phyloP scores from a whole-genome alignment of 2,888 invertebrate genomes.

The Caenorhabditis imperialis region DNA sequence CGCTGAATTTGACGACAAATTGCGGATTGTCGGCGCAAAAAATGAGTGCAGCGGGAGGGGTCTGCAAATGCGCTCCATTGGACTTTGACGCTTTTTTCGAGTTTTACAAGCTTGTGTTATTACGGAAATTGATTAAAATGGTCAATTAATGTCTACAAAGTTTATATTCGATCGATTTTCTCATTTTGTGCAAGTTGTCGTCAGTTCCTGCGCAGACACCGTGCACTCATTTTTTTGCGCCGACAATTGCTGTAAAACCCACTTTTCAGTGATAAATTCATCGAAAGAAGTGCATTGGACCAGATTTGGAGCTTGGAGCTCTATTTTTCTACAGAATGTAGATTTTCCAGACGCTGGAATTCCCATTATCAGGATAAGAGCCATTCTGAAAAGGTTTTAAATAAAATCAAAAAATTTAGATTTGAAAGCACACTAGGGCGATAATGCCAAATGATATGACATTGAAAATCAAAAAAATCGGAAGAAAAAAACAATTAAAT shows the following conservation, averaged over 20 bases:
- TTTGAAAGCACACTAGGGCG: not conserved
- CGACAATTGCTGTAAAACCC: not conserved
- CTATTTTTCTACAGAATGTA: conserved; percentile 34
- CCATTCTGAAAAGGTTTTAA: conserved; percentile 27
- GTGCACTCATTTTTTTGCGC: no score
- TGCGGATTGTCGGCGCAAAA: no score
- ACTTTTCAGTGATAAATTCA: conserved; percentile 23
- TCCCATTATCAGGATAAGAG: conserved; percentile 58
- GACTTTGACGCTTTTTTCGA: not conserved
- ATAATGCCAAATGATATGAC: not conserved
- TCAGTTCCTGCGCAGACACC: no score
- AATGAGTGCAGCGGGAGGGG: no score
- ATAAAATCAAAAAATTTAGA: not conserved
- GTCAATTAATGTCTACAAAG: no score
- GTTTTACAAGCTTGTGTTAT: no score
- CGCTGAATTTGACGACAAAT: not conserved
- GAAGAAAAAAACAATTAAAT: not conserved
- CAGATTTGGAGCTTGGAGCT: conserved; percentile 1
- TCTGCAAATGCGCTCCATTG: no score
- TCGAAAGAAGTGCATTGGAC: conserved; percentile 44
- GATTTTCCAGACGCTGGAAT: conserved; percentile 59
- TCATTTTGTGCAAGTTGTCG: no score
- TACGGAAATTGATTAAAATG: no score
- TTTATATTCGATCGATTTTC: no score
- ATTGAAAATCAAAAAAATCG: not conserved